Conservation (phyloP, 1,140 invertebrate genomes). For the Habropoda laboriosa region DNA sequence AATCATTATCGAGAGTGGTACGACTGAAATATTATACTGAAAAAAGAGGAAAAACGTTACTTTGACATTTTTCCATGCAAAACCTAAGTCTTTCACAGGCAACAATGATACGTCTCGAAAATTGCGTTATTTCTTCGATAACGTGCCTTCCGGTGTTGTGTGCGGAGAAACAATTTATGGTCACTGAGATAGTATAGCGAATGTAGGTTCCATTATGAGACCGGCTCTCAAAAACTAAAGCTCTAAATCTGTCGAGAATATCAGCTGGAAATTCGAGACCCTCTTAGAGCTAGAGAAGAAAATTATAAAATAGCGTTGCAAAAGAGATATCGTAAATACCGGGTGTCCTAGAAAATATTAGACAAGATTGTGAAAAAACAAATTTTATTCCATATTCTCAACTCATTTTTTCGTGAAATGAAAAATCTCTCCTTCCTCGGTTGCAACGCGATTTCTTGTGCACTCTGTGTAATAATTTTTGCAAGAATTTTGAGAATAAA, state of each 20-base stretch:
- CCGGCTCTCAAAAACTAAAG: background rate
- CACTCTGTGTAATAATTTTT: too few species aligned
- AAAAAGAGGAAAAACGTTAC: too few species aligned
- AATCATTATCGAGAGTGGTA: constrained; percentile 13
- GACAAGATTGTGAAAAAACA: too few species aligned
- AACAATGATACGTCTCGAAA: background rate
- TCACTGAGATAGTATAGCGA: background rate
- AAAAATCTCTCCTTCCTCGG: too few species aligned
- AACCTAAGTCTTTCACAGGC: background rate
- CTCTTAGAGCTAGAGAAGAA: too few species aligned
- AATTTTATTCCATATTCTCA: too few species aligned
- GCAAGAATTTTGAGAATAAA: background rate
- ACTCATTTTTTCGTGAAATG: too few species aligned
- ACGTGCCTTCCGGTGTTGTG: background rate
- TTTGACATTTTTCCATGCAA: constrained; percentile 10
- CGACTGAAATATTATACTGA: constrained; percentile 10
- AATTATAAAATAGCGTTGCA: too few species aligned
- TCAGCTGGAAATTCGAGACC: background rate
- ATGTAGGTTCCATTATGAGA: constrained; percentile 11
- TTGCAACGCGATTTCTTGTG: too few species aligned
- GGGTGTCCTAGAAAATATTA: too few species aligned
- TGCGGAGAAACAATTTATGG: background rate
- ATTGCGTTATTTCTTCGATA: background rate
- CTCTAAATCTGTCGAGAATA: constrained; percentile 6
- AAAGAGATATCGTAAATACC: background rate